Base-by-base conservation (phyloP, 2,113 vertebrate genomes). In the Jaculus jaculus region DNA sequence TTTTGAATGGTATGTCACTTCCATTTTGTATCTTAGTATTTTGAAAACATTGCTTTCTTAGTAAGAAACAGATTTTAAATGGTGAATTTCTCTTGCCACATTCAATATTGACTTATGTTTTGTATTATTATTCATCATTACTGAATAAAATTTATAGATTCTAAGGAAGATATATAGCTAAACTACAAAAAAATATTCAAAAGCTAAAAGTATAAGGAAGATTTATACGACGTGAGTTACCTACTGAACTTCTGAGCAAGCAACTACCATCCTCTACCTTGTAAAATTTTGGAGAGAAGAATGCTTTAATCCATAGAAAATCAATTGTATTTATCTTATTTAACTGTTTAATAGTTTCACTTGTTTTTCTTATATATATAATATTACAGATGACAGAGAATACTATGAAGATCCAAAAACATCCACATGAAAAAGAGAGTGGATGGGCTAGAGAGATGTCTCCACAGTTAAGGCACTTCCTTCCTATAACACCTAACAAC, bases 1-100 rank as follows among this genome's bases (percentile, higher is more conserved):
- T 91, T 95, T 89, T 42, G 37, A 87, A 93, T 96, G 96, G 80
- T 94, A 93, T 95, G 42, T 93, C 83, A 54, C 63, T 97, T 82
- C 65, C 37, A 90, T 94, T 71, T 90, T 84, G 84, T 93, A 97
- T 94, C 90, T 94, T 84, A 92, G 61, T 74, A 75, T 54, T 54
- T 54, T 54, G 54, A 54, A 54, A 54, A 54, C 15, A 54, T 54
- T 54, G 54, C 54, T 54, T 54, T 54, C 54, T 54, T 54, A 54
- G 54, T 54, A 74, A 26, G 93, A 96, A 66, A 63, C 90, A 92
- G 92, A 63, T 92, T 84, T 71, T 17, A 96, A 94, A 95, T 91
- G 71, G 24, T 94, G 15, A 30, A 65, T 20, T 93, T 90, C 16
- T 13, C n/a, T 96, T 96, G 13, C 85, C 60, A 81, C 17, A 88